Conservation (phyloP, 2,797 vertebrate species). For the Darevskia mixta region DNA sequence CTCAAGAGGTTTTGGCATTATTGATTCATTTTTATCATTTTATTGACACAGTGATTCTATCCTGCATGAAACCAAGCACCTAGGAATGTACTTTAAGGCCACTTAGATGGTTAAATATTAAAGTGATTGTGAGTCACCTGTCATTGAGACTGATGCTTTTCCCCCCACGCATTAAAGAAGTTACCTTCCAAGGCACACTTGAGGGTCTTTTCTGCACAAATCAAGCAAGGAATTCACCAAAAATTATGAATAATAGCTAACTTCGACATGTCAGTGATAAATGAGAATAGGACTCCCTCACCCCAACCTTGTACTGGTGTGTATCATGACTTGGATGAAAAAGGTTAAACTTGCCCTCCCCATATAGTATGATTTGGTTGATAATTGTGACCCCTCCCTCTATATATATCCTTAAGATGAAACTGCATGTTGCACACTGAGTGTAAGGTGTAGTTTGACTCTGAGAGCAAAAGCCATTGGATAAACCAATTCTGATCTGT, state of each 20-base stretch:
- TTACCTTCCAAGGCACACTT: neutral
- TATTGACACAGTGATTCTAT: slow-evolving; percentile 33
- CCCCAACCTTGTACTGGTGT: no score
- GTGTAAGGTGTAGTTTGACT: no score
- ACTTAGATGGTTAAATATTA: neutral
- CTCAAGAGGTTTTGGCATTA: slow-evolving; percentile 26
- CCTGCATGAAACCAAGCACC: neutral
- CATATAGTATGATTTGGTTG: no score
- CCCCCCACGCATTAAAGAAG: neutral
- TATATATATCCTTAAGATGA: no score
- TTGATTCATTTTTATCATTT: slow-evolving; percentile 17
- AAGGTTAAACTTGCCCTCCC: no score
- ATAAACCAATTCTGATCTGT: no score
- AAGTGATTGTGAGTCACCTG: neutral
- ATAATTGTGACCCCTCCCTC: no score
- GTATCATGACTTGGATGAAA: no score
- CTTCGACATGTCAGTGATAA: no score
- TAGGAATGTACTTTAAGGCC: neutral
- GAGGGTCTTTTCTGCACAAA: neutral
- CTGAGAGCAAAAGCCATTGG: no score
- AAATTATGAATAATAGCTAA: neutral
- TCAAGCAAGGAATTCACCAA: neutral
- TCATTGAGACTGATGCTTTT: neutral
- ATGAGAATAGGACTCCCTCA: no score
- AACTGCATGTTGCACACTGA: no score